Evolutionary conservation across 2,888 invertebrate species (phyloP).

Genomic region (Dendrolimus pini): DNA sequence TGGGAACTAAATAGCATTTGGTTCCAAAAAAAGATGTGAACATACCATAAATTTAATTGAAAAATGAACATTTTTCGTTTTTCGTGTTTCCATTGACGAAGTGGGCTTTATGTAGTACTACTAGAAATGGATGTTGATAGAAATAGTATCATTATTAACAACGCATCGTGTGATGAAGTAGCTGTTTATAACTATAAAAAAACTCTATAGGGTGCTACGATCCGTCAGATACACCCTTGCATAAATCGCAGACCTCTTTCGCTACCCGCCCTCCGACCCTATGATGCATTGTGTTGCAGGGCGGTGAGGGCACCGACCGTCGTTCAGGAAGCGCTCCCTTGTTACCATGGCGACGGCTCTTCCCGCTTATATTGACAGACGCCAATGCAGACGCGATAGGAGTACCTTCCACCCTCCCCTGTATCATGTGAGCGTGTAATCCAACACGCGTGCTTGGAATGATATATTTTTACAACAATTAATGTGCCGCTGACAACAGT

Average conservation of each 20-base stretch:
- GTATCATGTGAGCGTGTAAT: conserved; percentile 4
- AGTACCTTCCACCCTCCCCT: conserved; percentile 21
- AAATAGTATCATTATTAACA: not conserved
- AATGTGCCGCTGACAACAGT: conserved; percentile 24
- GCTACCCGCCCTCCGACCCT: conserved; percentile 49
- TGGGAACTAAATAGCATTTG: too few species aligned
- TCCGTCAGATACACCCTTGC: conserved; percentile 37
- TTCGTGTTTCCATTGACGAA: too few species aligned
- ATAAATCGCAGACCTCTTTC: conserved; percentile 50
- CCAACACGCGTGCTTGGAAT: conserved; percentile 39
- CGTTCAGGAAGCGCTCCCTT: conserved; percentile 50
- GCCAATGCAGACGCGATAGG: conserved; percentile 38
- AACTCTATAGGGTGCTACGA: conserved; percentile 17
- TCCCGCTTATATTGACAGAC: conserved; percentile 63
- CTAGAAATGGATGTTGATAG: too few species aligned
- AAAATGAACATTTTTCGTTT: too few species aligned
- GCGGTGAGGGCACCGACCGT: conserved; percentile 55
- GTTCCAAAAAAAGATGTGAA: too few species aligned
- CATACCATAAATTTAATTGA: too few species aligned
- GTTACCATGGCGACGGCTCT: conserved; percentile 67
- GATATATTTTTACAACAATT: conserved; percentile 58
- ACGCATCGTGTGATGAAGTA: not conserved
- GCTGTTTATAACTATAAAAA: conserved; percentile 14
- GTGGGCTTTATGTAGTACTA: too few species aligned
- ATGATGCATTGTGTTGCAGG: conserved; percentile 43